A percentile compares a stretch with the other conserved stretches of the same genome.
Conservation (phyloP, 2,888 invertebrate genomes). For the Leucophenga maculata region DNA sequence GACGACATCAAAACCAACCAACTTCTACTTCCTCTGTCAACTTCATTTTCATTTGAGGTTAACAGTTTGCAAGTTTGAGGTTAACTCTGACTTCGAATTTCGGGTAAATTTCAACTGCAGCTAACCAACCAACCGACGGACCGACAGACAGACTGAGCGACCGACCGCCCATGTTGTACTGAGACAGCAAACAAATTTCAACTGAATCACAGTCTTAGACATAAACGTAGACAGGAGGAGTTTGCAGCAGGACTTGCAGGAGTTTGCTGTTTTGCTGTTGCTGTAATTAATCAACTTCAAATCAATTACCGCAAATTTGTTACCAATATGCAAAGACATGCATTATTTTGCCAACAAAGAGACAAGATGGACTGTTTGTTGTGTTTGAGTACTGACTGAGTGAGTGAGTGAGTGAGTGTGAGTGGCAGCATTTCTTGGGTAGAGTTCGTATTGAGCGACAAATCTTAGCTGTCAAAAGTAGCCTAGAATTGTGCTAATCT, state of each 20-base stretch:
- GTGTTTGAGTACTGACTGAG: background rate
- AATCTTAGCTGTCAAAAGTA: slow-evolving; percentile 67
- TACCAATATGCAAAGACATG: slow-evolving; percentile 66
- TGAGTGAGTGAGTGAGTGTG: no score
- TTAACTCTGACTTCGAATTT: slow-evolving; percentile 42
- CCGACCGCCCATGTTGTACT: background rate
- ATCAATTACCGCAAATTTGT: slow-evolving; percentile 67
- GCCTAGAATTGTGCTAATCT: slow-evolving; percentile 68
- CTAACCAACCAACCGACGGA: background rate
- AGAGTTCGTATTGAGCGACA: slow-evolving; percentile 46
- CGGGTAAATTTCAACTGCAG: background rate
- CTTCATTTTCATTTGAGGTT: slow-evolving; percentile 15
- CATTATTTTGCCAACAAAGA: slow-evolving; percentile 45
- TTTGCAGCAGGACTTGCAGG: no score
- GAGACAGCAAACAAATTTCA: background rate
- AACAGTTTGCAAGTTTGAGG: slow-evolving; percentile 31
- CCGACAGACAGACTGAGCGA: no score
- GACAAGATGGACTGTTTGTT: background rate
- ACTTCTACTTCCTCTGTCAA: background rate
- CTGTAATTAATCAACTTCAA: slow-evolving; percentile 65
- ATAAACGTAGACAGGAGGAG: no score
- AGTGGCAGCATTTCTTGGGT: background rate
- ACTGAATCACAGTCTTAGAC: background rate
- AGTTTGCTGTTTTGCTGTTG: background rate
- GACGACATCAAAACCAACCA: background rate